Evolutionary conservation across 2,113 vertebrate species (phyloP).

Genomic region (Phalacrocorax aristotelis): DNA sequence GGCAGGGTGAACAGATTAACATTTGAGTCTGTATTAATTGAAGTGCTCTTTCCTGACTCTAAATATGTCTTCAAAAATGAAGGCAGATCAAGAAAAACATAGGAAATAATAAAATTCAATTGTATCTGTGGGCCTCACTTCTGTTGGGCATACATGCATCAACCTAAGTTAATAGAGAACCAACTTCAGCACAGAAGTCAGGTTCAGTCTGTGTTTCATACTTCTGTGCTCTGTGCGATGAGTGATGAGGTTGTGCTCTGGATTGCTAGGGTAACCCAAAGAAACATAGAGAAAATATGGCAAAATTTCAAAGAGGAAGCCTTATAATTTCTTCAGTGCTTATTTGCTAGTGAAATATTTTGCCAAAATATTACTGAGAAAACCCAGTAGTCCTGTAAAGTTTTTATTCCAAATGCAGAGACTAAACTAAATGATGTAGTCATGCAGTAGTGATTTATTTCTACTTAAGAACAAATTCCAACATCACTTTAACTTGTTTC

Average conservation of each 20-base stretch:
- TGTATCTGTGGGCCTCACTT: not conserved
- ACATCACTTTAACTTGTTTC: not conserved
- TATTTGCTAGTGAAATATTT: not conserved
- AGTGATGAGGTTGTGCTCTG: not conserved
- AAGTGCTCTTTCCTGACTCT: not conserved
- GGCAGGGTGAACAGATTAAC: not conserved
- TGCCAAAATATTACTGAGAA: constrained; percentile 25
- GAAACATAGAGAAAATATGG: not conserved
- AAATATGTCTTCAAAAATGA: not conserved
- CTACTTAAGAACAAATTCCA: not conserved
- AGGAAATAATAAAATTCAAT: not conserved
- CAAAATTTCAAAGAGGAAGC: constrained; percentile 32
- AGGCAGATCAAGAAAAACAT: not conserved
- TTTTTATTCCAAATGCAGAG: not conserved
- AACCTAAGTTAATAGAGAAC: not conserved
- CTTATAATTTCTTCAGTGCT: not conserved
- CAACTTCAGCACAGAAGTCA: not conserved
- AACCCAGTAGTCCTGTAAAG: constrained; percentile 11
- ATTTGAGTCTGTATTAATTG: not conserved
- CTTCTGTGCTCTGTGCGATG: not conserved
- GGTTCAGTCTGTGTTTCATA: not conserved
- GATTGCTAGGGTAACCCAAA: constrained; percentile 24
- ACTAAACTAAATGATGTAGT: not conserved
- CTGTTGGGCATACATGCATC: not conserved
- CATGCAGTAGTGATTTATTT: not conserved